Evolutionary conservation across 2,797 vertebrate species (phyloP).

Genomic region (Characodon lateralis): DNA sequence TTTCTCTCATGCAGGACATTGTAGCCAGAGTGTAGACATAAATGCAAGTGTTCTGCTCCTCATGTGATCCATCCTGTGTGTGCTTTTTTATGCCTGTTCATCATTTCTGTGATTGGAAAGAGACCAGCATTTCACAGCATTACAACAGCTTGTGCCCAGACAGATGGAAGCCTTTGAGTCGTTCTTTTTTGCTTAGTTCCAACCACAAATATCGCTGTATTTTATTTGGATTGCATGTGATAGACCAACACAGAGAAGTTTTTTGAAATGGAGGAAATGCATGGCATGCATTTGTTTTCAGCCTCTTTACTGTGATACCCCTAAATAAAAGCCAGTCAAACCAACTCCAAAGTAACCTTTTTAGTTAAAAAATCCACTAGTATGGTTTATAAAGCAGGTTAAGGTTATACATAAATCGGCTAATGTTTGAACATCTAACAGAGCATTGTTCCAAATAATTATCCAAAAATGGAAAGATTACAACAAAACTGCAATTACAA

Average conservation of each 20-base stretch:
- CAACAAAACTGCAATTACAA: neutral
- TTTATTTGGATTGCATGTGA: neutral
- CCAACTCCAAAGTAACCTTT: neutral
- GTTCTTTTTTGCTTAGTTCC: neutral
- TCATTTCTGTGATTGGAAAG: slow-evolving; percentile 45
- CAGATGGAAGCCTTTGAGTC: neutral
- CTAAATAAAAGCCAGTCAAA: neutral
- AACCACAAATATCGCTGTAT: neutral
- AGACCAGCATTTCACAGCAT: slow-evolving; percentile 48
- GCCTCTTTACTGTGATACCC: neutral
- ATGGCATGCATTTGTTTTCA: neutral
- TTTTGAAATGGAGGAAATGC: neutral
- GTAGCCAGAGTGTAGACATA: slow-evolving; percentile 15
- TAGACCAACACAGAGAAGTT: neutral
- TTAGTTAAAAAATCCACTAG: neutral
- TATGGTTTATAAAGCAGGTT: neutral
- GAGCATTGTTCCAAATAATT: neutral
- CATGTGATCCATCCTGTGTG: neutral
- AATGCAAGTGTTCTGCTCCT: slow-evolving; percentile 16
- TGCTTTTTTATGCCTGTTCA: slow-evolving; percentile 26
- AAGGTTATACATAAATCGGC: neutral
- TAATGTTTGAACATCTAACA: neutral
- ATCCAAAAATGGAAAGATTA: neutral
- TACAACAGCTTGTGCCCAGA: neutral
- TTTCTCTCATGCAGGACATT: slow-evolving; percentile 32